Evolutionary conservation across 2,113 vertebrate species (phyloP).

Genomic region (Anolis sagrei): DNA sequence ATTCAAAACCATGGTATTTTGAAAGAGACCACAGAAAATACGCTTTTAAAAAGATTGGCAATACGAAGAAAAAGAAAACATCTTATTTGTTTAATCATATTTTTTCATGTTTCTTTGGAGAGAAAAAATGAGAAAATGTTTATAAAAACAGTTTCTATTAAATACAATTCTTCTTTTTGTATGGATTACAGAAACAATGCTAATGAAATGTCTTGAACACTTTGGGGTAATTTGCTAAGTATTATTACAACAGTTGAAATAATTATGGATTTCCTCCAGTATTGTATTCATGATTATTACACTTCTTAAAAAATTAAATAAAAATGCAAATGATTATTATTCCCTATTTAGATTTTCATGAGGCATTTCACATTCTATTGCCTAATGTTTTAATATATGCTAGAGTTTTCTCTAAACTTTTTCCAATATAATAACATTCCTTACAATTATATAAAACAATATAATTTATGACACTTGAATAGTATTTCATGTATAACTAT

Average conservation of each 20-base stretch:
- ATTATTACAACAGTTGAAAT: neutral
- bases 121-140: neutral
- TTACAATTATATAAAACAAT: slow-evolving; percentile 20
- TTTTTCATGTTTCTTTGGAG: neutral
- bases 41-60: neutral
- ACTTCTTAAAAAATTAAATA: neutral
- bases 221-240: neutral
- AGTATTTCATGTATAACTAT: slow-evolving; percentile 30
- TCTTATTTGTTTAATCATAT: neutral
- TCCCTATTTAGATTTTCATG: neutral
- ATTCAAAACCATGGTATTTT: neutral
- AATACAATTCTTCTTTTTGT: neutral
- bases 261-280: neutral
- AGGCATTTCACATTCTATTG: neutral
- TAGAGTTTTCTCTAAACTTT: neutral
- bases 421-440: neutral
- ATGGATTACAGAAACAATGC: neutral
- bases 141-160: neutral
- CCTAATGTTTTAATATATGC: neutral
- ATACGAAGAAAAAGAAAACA: no score
- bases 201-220: neutral
- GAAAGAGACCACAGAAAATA: neutral
- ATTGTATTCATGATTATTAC: neutral
- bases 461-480: slow-evolving; percentile 10
- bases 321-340: neutral